Base-by-base conservation (phyloP, 2,888 invertebrate species). In the Vannuccia rotundouncinata region DNA sequence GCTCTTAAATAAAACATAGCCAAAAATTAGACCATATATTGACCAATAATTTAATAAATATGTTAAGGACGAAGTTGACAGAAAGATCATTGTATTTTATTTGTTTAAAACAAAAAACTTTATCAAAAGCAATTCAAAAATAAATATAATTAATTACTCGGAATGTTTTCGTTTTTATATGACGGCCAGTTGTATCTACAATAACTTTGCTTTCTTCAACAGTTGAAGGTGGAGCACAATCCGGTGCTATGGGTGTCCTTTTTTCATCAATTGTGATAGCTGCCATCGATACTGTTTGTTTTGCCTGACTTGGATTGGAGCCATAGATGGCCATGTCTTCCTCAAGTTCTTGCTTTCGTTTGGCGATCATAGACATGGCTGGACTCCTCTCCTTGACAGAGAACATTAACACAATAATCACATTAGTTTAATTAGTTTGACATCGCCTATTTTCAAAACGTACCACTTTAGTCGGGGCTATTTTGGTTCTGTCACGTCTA, bases 401-500 rank as follows among this genome's bases (percentile, higher is more conserved):
- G n/a, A n/a, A n/a, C n/a, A n/a, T n/a, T n/a, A n/a, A n/a, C n/a
- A n/a, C n/a, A n/a, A n/a, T n/a, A n/a, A n/a, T n/a, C n/a, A n/a
- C n/a, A n/a, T n/a, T n/a, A n/a, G n/a, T n/a, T n/a, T n/a, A n/a
- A n/a, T n/a, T n/a, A n/a, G n/a, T n/a, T n/a, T n/a, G n/a, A n/a
- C n/a, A n/a, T n/a, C n/a, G n/a, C n/a, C n/a, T n/a, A n/a, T n/a
- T n/a, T n/a, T n/a, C n/a, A n/a, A n/a, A n/a, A n/a, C n/a, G n/a
- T n/a, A n/a, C n/a, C n/a, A n/a, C n/a, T n/a, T n/a, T n/a, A n/a
- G n/a, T n/a, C n/a, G 66, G 66, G 5, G 2, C 10, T 22, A 66
- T 22, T 66, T 66, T 66, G 13, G 22, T 66, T 27, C 1, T n/a
- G 31, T 77, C 29, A 0, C 87, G 85, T 0, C 87, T 84, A 82